These are phyloP conservation scores for Lepus timidus DNA, from an alignment of 2,113 vertebrate genomes.

Conservation along the genomic window DNA sequence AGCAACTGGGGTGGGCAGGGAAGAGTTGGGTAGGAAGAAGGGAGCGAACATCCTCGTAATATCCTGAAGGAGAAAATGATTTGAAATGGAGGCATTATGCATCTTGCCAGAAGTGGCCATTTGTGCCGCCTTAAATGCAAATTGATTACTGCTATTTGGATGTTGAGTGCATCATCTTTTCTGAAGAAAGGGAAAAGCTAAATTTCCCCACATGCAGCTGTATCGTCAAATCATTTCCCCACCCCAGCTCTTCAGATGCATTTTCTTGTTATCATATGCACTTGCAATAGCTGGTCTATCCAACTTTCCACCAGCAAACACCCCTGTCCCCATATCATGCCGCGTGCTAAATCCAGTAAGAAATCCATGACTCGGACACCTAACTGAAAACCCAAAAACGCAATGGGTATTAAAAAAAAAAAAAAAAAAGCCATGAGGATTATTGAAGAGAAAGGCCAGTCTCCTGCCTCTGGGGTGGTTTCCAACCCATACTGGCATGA, in stretches of 20 bases:
- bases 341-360: conserved; percentile 26
- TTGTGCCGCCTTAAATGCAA: conserved; percentile 84
- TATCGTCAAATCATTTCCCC: conserved; percentile 78
- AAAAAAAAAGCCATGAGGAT: not conserved
- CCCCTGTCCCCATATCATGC: not conserved
- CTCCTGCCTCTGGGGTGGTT: not conserved
- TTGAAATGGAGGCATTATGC: conserved; percentile 77
- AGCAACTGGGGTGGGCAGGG: conserved; percentile 29
- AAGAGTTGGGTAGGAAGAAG: conserved; percentile 24
- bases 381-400: conserved; percentile 1
- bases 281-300: conserved; percentile 63
- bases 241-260: conserved; percentile 75
- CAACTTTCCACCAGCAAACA: conserved; percentile 26
- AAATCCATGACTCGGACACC: conserved; percentile 14
- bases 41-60: conserved; percentile 71
- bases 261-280: conserved; percentile 80
- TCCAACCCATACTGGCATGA: not conserved
- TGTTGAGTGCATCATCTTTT: conserved; percentile 85
- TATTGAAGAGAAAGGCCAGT: not conserved
- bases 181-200: conserved; percentile 84
- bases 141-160: conserved; percentile 86
- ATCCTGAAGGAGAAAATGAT: conserved; percentile 79
- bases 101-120: conserved; percentile 82
- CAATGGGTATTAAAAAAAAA: not conserved
- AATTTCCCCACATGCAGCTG: conserved; percentile 84